Evolutionary conservation across 2,888 invertebrate species (phyloP).

Genomic region (Cosmia trapezina): DNA sequence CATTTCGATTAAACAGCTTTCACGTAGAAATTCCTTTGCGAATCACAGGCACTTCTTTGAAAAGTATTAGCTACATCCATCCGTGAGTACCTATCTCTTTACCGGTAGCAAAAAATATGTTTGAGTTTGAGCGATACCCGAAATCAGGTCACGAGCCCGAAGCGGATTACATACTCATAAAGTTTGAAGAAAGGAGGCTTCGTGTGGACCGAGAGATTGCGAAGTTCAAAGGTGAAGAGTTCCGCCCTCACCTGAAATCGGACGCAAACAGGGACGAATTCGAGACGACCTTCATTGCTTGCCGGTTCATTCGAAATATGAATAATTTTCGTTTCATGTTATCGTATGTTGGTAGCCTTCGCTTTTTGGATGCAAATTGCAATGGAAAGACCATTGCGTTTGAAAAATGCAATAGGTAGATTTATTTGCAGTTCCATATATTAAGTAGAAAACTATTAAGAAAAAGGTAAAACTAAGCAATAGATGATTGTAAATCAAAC

Average conservation of each 20-base stretch:
- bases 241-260: conserved; percentile 61
- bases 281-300: conserved; percentile 3
- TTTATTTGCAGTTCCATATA: background rate
- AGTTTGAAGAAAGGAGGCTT: conserved; percentile 65
- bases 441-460: background rate
- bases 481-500: background rate
- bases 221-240: conserved; percentile 77
- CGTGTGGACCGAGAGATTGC: conserved; percentile 64
- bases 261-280: conserved; percentile 57
- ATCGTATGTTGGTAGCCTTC: background rate
- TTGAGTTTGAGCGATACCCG: conserved; percentile 59
- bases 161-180: conserved; percentile 70
- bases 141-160: conserved; percentile 73
- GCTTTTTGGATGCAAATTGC: background rate
- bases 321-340: background rate
- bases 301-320: conserved; percentile 4
- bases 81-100: conserved; percentile 18
- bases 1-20: conserved; percentile 8
- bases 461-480: background rate
- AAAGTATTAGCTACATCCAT: conserved; percentile 17
- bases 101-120: conserved; percentile 60
- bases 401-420: background rate
- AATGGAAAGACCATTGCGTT: background rate
- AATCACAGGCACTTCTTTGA: conserved; percentile 6
- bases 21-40: conserved; percentile 15